Evolutionary conservation across 2,113 vertebrate species (phyloP).

Genomic region (Psilopogon haemacephalus): DNA sequence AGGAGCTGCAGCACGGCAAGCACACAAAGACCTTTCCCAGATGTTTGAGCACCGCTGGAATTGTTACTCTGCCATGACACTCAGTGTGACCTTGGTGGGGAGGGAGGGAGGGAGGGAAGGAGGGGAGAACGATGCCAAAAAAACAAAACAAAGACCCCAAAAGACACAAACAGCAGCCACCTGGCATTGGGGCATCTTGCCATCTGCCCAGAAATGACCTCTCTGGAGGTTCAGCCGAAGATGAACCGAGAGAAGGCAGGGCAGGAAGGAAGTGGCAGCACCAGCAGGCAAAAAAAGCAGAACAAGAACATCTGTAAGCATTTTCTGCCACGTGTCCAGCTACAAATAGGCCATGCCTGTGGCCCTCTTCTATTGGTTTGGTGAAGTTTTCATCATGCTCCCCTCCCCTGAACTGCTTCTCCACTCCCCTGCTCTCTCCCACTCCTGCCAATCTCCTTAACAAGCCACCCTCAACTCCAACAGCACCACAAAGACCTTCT

Average conservation of each 20-base stretch:
- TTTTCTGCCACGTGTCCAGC: fast-evolving
- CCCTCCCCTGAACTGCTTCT: background rate
- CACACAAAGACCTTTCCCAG: background rate
- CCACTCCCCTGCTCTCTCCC: fast-evolving
- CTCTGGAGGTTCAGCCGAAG: background rate
- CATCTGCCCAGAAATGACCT: background rate
- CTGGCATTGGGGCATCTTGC: background rate
- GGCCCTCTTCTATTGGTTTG: fast-evolving
- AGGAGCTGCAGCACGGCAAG: background rate
- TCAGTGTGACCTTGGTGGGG: fast-evolving
- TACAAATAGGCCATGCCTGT: fast-evolving
- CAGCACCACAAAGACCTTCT: fast-evolving
- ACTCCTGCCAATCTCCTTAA: background rate
- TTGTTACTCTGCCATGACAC: background rate
- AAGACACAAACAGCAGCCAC: fast-evolving
- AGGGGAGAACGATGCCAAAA: background rate
- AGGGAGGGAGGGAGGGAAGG: background rate
- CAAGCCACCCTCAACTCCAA: background rate
- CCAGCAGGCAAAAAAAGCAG: background rate
- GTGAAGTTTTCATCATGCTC: background rate
- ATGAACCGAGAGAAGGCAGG: fast-evolving
- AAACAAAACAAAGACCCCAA: too few relatives aligned
- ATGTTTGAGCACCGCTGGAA: background rate
- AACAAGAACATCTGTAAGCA: background rate
- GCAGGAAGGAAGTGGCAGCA: fast-evolving